phyloP scores from a whole-genome alignment of 2,797 vertebrate genomes.

The Parauchenoglanis ngamensis region DNA sequence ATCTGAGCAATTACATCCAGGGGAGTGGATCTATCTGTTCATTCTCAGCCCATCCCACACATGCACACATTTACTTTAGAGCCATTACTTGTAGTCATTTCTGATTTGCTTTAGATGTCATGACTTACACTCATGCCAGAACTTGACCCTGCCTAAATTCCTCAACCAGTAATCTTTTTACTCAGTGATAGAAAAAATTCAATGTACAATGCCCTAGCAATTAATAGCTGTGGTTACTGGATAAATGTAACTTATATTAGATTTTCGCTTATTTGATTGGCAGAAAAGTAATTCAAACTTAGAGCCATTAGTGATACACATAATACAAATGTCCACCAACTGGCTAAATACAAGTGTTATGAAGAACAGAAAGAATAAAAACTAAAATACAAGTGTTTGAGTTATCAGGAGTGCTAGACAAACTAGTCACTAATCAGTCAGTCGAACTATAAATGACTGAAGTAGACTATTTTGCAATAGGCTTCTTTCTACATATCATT shows the following conservation, averaged over 20 bases:
- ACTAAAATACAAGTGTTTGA: background rate
- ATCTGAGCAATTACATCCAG: constrained; percentile 75
- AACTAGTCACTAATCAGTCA: background rate
- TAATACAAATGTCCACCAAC: background rate
- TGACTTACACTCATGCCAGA: constrained; percentile 62
- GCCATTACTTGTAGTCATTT: constrained; percentile 25
- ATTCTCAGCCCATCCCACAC: constrained; percentile 60
- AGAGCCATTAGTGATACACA: background rate
- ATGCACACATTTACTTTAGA: constrained; percentile 41
- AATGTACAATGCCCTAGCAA: constrained; percentile 19
- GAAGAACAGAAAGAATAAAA: background rate
- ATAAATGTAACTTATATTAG: background rate
- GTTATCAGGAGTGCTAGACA: background rate
- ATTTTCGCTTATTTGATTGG: background rate
- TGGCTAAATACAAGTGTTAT: background rate
- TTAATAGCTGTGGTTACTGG: background rate
- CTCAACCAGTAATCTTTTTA: constrained; percentile 57
- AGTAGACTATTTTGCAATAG: background rate
- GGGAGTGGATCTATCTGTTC: constrained; percentile 70
- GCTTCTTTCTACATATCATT: background rate
- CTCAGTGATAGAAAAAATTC: constrained; percentile 44
- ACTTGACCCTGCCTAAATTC: constrained; percentile 60
- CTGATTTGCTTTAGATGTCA: constrained; percentile 41
- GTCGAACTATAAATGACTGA: background rate
- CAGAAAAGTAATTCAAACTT: background rate